Conservation (phyloP, 2,797 vertebrate genomes). For the Iguana delicatissima region DNA sequence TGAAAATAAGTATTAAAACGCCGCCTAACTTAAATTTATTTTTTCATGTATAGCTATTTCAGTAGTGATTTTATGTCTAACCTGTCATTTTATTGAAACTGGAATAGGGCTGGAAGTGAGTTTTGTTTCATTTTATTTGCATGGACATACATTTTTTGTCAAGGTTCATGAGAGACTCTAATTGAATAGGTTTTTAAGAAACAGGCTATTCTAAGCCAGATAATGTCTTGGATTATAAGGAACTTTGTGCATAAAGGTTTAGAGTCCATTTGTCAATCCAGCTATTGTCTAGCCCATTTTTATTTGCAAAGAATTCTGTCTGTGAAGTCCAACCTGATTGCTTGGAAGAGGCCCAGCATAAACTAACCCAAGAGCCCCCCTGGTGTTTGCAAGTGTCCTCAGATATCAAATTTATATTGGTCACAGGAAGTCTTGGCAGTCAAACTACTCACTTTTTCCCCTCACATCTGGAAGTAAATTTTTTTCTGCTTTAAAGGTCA, state of each 20-base stretch:
- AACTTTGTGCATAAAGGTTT: background rate
- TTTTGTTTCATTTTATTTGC: background rate
- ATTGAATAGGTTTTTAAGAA: background rate
- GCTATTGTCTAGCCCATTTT: fast-evolving
- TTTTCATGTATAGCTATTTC: constrained; percentile 9
- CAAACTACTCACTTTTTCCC: constrained; percentile 74
- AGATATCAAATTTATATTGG: constrained; percentile 76
- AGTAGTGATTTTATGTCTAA: background rate
- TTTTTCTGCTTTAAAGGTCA: constrained; percentile 74
- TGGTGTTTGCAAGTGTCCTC: constrained; percentile 75
- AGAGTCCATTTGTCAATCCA: constrained; percentile 15
- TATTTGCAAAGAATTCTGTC: constrained; percentile 39
- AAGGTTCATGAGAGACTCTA: background rate
- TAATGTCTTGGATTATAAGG: background rate
- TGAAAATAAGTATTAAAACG: background rate
- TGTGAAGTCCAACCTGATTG: constrained; percentile 56
- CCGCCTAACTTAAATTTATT: background rate
- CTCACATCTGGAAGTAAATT: constrained; percentile 80
- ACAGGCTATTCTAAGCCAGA: background rate
- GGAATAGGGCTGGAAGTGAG: background rate
- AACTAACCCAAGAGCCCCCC: constrained; percentile 75
- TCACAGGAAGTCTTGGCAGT: constrained; percentile 79
- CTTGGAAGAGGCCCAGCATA: constrained; percentile 72
- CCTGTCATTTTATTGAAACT: background rate
- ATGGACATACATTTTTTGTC: background rate